Percentiles rank a stretch among this genome's conserved stretches.
These are phyloP conservation scores for Scalopus aquaticus DNA, from an alignment of 2,113 vertebrate genomes.

Conservation along the genomic window DNA sequence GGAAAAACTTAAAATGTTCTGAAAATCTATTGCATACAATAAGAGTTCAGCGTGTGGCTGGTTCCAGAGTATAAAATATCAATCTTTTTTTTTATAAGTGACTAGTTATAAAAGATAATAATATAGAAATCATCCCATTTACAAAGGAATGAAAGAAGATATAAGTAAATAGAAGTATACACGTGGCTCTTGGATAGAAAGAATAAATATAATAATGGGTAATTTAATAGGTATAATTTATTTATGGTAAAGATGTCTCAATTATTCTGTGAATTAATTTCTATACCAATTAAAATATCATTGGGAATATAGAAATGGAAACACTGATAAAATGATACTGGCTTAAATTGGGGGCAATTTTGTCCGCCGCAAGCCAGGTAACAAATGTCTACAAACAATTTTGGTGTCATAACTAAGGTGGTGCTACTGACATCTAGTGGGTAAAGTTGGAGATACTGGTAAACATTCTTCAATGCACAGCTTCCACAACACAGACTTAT, in stretches of 20 bases:
- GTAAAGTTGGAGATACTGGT: not conserved
- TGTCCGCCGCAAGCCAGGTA: not conserved
- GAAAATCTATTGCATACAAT: not conserved
- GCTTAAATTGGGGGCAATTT: not conserved
- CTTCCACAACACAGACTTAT: not conserved
- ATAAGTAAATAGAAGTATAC: not conserved
- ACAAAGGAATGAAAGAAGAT: not conserved
- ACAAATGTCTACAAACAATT: not conserved
- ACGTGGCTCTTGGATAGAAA: not conserved
- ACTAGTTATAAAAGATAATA: not conserved
- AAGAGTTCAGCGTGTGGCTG: not conserved
- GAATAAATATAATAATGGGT: not conserved
- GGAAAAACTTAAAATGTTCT: not conserved
- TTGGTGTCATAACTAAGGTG: not conserved
- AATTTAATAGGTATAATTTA: not conserved
- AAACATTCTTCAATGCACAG: not conserved
- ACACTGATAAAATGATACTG: not conserved
- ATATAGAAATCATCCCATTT: not conserved
- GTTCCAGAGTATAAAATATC: not conserved
- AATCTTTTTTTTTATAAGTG: not conserved
- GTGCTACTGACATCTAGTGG: conserved; percentile 52
- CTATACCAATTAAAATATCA: not conserved
- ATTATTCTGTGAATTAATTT: not conserved
- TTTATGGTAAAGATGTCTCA: not conserved
- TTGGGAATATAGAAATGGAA: not conserved